Conservation (phyloP, 2,113 vertebrate species). For the Malurus melanocephalus region DNA sequence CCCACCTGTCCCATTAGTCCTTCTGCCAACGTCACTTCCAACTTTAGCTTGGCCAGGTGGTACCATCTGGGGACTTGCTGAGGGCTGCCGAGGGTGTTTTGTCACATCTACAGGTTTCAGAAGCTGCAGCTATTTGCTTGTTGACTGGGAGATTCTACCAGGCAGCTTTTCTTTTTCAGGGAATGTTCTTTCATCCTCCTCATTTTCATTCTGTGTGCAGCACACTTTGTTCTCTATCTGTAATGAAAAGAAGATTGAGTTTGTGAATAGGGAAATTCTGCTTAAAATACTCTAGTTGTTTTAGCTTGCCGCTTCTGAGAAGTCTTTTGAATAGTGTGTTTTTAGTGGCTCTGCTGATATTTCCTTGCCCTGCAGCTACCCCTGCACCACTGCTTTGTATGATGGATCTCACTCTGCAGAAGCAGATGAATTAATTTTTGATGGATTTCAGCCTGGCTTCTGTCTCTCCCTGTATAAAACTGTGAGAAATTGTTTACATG, state of each 20-base stretch:
- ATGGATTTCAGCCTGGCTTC: neutral
- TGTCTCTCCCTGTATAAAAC: neutral
- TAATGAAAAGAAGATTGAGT: constrained; percentile 46
- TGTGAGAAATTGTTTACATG: neutral
- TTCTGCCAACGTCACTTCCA: neutral
- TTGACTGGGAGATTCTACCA: neutral
- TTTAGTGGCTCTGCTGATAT: neutral
- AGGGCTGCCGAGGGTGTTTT: neutral
- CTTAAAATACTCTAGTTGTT: constrained; percentile 25
- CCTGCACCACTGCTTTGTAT: neutral
- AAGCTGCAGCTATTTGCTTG: neutral
- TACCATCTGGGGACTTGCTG: neutral
- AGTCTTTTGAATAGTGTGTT: constrained; percentile 4
- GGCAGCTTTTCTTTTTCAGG: constrained; percentile 7
- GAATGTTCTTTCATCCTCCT: constrained; percentile 36
- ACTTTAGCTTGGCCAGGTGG: neutral
- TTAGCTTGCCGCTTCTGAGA: constrained; percentile 20
- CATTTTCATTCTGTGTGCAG: constrained; percentile 50
- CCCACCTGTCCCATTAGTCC: neutral
- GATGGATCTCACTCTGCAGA: neutral
- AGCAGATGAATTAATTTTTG: neutral
- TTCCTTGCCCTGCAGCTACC: neutral
- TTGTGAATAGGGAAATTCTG: constrained; percentile 40
- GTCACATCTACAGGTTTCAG: neutral
- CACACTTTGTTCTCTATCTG: constrained; percentile 21